Percentiles rank a stretch among this genome's conserved stretches.
These are phyloP conservation scores for Reticulitermes speratus DNA, from an alignment of 1,140 invertebrate species.

Conservation along the genomic window DNA sequence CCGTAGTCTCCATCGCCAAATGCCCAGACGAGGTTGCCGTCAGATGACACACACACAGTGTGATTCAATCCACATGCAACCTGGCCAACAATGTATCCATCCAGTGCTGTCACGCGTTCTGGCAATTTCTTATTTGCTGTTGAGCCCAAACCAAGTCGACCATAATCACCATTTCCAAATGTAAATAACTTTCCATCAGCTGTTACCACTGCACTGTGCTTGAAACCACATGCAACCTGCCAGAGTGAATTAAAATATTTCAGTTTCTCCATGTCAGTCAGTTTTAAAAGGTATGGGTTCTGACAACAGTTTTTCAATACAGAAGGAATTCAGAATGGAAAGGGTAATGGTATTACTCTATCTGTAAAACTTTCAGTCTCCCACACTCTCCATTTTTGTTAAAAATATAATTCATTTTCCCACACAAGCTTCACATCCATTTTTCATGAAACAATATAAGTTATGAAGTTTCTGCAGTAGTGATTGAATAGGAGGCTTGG, in stretches of 20 bases:
- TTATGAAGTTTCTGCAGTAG: too few relatives aligned
- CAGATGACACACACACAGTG: slow-evolving; percentile 60
- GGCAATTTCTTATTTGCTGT: slow-evolving; percentile 63
- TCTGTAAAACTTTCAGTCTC: too few relatives aligned
- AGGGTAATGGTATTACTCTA: too few relatives aligned
- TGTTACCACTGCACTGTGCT: slow-evolving; percentile 67
- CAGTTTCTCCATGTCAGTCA: too few relatives aligned
- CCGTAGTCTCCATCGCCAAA: slow-evolving; percentile 71
- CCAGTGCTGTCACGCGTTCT: slow-evolving; percentile 54
- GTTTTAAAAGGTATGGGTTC: too few relatives aligned
- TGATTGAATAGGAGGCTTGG: too few relatives aligned
- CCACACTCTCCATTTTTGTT: too few relatives aligned
- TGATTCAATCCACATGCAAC: slow-evolving; percentile 65
- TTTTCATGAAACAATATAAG: too few relatives aligned
- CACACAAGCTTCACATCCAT: too few relatives aligned
- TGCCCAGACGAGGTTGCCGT: slow-evolving; percentile 61
- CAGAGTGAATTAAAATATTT: background rate
- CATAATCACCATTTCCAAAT: slow-evolving; percentile 69
- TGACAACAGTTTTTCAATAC: too few relatives aligned
- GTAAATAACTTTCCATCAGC: slow-evolving; percentile 64
- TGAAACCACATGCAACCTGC: slow-evolving; percentile 65
- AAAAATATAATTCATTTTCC: too few relatives aligned
- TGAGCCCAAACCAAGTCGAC: slow-evolving; percentile 61
- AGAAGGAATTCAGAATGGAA: too few relatives aligned
- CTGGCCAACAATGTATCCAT: slow-evolving; percentile 50